A percentile compares a stretch with the other conserved stretches of the same genome.
phyloP scores from a whole-genome alignment of 2,888 invertebrate genomes.

The Andrena flavipes region DNA sequence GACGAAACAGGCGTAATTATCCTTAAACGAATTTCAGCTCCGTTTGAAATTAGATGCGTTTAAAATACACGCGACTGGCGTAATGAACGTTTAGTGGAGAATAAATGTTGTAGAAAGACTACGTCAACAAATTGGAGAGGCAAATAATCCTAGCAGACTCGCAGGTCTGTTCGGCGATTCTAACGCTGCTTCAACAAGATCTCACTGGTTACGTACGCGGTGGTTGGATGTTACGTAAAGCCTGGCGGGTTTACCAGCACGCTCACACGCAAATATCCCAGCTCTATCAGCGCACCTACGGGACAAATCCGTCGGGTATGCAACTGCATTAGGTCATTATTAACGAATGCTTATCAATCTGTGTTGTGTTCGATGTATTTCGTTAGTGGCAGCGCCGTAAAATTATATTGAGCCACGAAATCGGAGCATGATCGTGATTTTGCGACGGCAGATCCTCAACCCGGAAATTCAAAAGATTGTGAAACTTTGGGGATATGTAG shows the following conservation, averaged over 20 bases:
- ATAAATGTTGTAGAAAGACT: conserved; percentile 72
- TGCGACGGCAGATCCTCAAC: too few species aligned
- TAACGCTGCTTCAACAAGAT: conserved; percentile 89
- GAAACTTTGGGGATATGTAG: too few species aligned
- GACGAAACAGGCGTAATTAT: conserved; percentile 74
- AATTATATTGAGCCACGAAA: too few species aligned
- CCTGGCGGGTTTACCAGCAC: conserved; percentile 90
- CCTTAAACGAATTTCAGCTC: not conserved
- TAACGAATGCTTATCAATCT: not conserved
- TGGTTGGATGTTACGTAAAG: conserved; percentile 89
- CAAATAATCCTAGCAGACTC: conserved; percentile 89
- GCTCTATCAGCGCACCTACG: conserved; percentile 86
- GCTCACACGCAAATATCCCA: conserved; percentile 87
- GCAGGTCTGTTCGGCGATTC: conserved; percentile 88
- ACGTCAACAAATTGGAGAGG: conserved; percentile 85
- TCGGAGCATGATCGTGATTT: too few species aligned
- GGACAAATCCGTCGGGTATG: conserved; percentile 78
- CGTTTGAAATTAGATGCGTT: not conserved
- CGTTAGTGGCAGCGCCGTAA: not conserved
- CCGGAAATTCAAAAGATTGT: too few species aligned
- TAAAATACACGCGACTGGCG: too few species aligned
- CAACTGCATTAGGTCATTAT: not conserved
- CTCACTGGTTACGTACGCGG: conserved; percentile 88
- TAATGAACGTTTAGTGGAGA: not conserved
- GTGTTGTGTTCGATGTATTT: not conserved